Base-by-base conservation (phyloP, 2,888 invertebrate species). In the Agrenia bidenticulata region DNA sequence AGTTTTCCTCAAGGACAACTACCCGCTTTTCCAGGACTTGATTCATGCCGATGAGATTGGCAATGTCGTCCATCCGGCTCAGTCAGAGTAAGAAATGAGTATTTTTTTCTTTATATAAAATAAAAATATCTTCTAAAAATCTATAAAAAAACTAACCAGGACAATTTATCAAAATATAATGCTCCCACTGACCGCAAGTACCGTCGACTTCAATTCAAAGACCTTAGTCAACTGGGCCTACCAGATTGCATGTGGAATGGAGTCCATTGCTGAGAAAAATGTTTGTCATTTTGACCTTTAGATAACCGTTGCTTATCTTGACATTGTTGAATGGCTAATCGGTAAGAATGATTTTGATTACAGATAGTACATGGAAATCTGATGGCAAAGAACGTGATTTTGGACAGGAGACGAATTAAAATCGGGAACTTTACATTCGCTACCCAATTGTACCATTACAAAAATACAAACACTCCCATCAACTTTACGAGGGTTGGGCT, bases 291-390 rank as follows among this genome's bases (percentile, higher is more conserved):
- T 24, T 17, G 21, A 51, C 4, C n/a, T 55, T 37, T 2, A 9
- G 2, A 57, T 39, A 50, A 23, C 23, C 27, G 45, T 51, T 17
- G 9, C 23, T 51, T 2, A 54, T 51, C 5, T n/a, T n/a, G n/a
- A n/a, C n/a, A n/a, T n/a, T n/a, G n/a, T 51, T 19, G 9, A 51
- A 24, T 51, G 9, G 23, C 21, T 51, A 21, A 23, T 51, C 7
- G 7, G 15, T 17, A 15, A 24, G 5, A 11, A 51, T 41, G 54
- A 27, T 37, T 11, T 32, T 55, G 7, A 21, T 17, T 50, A 15
- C 23, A 63, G 63, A 58, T 63, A 7, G 50, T 63, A 24, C 57
- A 63, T 27, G 63, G 63, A 23, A 63, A 58, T 42, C 57, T 63
- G 15, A n/a, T 41, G 5, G 24, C 50, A 15, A 63, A 63, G 26